phyloP scores from a whole-genome alignment of 2,113 vertebrate species.

The Catagonus wagneri region DNA sequence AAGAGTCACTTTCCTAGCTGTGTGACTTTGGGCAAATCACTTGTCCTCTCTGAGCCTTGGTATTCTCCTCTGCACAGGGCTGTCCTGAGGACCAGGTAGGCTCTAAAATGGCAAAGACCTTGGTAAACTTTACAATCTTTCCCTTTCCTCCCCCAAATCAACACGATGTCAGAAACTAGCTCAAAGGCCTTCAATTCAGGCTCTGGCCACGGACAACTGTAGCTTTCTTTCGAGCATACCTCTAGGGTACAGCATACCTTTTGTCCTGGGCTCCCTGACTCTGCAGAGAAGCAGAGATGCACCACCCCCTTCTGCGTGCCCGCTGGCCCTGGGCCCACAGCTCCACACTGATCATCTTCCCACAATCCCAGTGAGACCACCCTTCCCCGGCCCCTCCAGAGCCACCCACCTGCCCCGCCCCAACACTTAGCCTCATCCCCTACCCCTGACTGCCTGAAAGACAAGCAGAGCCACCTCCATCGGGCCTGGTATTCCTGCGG shows the following conservation, averaged over 20 bases:
- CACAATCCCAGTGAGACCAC: background rate
- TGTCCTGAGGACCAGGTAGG: background rate
- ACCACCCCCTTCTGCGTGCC: background rate
- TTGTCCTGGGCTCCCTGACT: background rate
- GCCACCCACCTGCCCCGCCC: background rate
- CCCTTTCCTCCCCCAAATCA: background rate
- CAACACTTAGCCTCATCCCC: background rate
- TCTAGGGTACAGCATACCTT: background rate
- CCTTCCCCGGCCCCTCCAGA: background rate
- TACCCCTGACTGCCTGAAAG: background rate
- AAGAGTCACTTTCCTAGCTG: background rate
- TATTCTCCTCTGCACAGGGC: slow-evolving; percentile 22
- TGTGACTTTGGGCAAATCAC: background rate
- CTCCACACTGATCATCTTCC: background rate
- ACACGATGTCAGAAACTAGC: background rate
- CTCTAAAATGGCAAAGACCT: background rate
- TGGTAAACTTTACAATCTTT: background rate
- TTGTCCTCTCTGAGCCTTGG: background rate
- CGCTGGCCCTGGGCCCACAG: background rate
- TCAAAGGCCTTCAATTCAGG: background rate
- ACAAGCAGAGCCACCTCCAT: background rate
- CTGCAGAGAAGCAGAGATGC: background rate
- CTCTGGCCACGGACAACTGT: background rate
- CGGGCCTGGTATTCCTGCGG: background rate
- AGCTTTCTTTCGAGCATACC: background rate